Percentiles rank a stretch among this genome's conserved stretches.
These are phyloP conservation scores for Morpho helenor DNA, from an alignment of 2,888 invertebrate genomes.

Conservation along the genomic window DNA sequence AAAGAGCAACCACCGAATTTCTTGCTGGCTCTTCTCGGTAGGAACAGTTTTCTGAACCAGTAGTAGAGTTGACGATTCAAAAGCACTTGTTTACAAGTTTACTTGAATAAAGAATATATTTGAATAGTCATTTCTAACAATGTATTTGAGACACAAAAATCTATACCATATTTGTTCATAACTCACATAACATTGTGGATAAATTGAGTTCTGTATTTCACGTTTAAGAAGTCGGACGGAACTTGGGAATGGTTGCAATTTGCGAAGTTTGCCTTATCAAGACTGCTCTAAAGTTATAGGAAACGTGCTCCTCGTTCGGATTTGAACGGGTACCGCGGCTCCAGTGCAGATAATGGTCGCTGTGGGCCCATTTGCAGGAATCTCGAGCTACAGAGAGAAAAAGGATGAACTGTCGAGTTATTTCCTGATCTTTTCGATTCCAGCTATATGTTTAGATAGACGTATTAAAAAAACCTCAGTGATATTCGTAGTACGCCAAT, in stretches of 20 bases:
- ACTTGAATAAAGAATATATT: too few species aligned
- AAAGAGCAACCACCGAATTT: too few species aligned
- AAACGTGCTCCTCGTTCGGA: conserved; percentile 27
- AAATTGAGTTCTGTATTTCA: conserved; percentile 21
- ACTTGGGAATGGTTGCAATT: conserved; percentile 24
- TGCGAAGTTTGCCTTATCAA: conserved; percentile 28
- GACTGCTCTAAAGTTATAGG: conserved; percentile 25
- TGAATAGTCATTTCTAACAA: too few species aligned
- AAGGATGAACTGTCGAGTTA: too few species aligned
- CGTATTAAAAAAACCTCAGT: too few species aligned
- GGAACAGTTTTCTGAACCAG: too few species aligned
- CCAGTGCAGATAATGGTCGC: conserved; percentile 24
- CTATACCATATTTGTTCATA: conserved; percentile 1
- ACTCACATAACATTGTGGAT: conserved; percentile 14
- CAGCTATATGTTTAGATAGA: not conserved
- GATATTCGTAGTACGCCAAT: too few species aligned
- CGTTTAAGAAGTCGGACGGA: conserved; percentile 20
- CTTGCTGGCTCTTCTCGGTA: too few species aligned
- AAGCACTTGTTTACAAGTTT: too few species aligned
- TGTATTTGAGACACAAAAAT: too few species aligned
- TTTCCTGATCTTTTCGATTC: too few species aligned
- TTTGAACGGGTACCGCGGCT: conserved; percentile 25
- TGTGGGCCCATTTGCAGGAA: conserved; percentile 23
- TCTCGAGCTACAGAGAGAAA: conserved; percentile 14
- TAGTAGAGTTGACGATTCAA: too few species aligned